These are phyloP conservation scores for Chaetorhynchus papuensis DNA, from an alignment of 2,113 vertebrate genomes.

Conservation along the genomic window DNA sequence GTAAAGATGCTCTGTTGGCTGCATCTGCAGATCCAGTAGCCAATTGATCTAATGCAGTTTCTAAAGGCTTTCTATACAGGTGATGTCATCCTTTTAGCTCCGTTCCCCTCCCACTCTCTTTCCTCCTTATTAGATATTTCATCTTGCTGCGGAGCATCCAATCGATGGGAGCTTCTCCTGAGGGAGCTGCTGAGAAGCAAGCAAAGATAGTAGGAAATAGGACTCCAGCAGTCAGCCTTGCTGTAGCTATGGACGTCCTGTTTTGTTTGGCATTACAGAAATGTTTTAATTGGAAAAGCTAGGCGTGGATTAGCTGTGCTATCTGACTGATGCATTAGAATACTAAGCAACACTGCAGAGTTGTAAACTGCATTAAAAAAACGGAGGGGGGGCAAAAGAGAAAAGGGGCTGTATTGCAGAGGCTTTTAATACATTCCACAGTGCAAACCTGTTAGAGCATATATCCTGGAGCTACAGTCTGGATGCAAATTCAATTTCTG, in stretches of 20 bases:
- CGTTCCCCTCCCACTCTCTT: conserved; percentile 86
- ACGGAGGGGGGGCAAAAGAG: neutral
- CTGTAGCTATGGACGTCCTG: conserved; percentile 68
- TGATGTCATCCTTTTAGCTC: conserved; percentile 89
- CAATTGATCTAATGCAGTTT: conserved; percentile 96
- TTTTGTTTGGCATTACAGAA: conserved; percentile 53
- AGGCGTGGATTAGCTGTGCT: conserved; percentile 61
- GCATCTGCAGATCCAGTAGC: conserved; percentile 83
- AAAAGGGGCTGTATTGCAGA: conserved; percentile 60
- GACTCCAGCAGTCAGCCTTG: conserved; percentile 66
- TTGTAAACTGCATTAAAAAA: conserved; percentile 70
- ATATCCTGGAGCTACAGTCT: conserved; percentile 34
- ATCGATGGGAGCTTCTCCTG: conserved; percentile 84
- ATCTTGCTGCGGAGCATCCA: conserved; percentile 89
- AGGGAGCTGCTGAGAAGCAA: conserved; percentile 80
- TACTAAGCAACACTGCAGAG: conserved; percentile 70
- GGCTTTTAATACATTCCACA: conserved; percentile 56
- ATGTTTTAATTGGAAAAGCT: conserved; percentile 68
- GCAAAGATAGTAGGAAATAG: conserved; percentile 75
- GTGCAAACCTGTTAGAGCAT: conserved; percentile 70
- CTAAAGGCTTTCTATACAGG: conserved; percentile 81
- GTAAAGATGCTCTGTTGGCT: conserved; percentile 82
- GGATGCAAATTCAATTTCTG: conserved; percentile 30
- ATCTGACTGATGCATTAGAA: conserved; percentile 67
- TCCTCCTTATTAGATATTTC: conserved; percentile 89